Evolutionary conservation across 1,140 invertebrate genomes (phyloP).

Genomic region (Pseudobourletiella spinata): DNA sequence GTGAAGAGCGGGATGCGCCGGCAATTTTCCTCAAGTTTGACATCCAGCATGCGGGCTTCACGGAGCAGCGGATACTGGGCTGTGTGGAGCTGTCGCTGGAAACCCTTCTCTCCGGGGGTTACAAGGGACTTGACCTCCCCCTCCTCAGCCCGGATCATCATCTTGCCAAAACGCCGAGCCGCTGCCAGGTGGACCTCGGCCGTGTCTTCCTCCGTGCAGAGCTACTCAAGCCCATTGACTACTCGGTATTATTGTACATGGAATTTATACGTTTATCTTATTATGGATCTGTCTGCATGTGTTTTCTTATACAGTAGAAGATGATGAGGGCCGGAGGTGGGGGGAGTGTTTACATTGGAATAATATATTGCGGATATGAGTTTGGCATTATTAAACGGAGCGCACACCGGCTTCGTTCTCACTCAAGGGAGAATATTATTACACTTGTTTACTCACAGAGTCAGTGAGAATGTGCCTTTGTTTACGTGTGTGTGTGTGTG

Average conservation of each 20-base stretch:
- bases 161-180: neutral
- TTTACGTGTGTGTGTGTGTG: too few relatives aligned
- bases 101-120: neutral
- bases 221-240: conserved; percentile 3
- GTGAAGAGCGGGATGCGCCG: conserved; percentile 3
- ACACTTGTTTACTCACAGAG: too few relatives aligned
- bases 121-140: conserved; percentile 11
- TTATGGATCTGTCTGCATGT: neutral
- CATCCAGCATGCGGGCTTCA: neutral
- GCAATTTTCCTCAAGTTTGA: conserved; percentile 10
- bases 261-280: neutral
- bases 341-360: too few relatives aligned
- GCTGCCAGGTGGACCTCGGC: conserved; percentile 2
- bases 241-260: conserved; percentile 4
- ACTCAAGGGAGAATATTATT: too few relatives aligned
- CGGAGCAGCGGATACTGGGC: neutral
- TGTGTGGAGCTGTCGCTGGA: conserved; percentile 7
- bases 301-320: too few relatives aligned
- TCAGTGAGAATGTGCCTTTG: too few relatives aligned
- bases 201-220: conserved; percentile 1
- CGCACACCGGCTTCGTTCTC: too few relatives aligned
- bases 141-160: neutral
- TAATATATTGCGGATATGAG: too few relatives aligned
- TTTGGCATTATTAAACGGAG: too few relatives aligned
- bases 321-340: too few relatives aligned